Percentiles rank a stretch among this genome's conserved stretches.
These are phyloP conservation scores for Cistogaster globosa DNA, from an alignment of 2,888 invertebrate genomes.

Conservation along the genomic window DNA sequence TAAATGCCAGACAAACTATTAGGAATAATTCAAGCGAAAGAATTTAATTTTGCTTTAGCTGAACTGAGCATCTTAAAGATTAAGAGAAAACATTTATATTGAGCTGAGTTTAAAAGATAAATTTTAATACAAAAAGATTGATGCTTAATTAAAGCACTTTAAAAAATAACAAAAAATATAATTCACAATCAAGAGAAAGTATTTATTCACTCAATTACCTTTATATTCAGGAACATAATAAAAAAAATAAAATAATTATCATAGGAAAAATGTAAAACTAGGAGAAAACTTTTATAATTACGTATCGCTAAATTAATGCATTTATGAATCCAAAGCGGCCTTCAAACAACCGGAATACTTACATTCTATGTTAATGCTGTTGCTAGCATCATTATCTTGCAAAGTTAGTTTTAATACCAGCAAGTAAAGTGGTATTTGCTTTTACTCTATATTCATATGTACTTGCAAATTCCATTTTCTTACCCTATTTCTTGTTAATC, in stretches of 20 bases:
- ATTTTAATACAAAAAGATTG: slow-evolving; percentile 13
- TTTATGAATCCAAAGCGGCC: background rate
- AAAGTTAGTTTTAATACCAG: background rate
- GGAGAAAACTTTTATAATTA: slow-evolving; percentile 2
- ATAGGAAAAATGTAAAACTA: background rate
- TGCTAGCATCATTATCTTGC: background rate
- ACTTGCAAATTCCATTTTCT: background rate
- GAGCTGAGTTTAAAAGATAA: slow-evolving; percentile 13
- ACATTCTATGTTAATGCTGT: slow-evolving; percentile 33
- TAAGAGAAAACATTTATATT: slow-evolving; percentile 33
- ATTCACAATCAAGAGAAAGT: slow-evolving; percentile 23
- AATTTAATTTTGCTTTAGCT: slow-evolving; percentile 58
- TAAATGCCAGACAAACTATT: slow-evolving; percentile 50
- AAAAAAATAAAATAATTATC: slow-evolving; percentile 40
- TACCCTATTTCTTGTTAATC: slow-evolving; percentile 49
- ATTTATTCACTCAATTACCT: background rate
- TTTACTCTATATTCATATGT: background rate
- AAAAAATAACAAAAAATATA: slow-evolving; percentile 42
- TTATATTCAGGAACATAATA: slow-evolving; percentile 10
- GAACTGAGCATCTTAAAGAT: slow-evolving; percentile 55
- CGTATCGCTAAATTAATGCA: background rate
- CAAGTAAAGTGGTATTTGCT: background rate
- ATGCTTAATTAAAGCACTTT: slow-evolving; percentile 60
- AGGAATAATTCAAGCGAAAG: slow-evolving; percentile 57
- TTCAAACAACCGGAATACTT: slow-evolving; percentile 22